Base-by-base conservation (phyloP, 2,888 invertebrate genomes). In the Monoplex corrugatus region DNA sequence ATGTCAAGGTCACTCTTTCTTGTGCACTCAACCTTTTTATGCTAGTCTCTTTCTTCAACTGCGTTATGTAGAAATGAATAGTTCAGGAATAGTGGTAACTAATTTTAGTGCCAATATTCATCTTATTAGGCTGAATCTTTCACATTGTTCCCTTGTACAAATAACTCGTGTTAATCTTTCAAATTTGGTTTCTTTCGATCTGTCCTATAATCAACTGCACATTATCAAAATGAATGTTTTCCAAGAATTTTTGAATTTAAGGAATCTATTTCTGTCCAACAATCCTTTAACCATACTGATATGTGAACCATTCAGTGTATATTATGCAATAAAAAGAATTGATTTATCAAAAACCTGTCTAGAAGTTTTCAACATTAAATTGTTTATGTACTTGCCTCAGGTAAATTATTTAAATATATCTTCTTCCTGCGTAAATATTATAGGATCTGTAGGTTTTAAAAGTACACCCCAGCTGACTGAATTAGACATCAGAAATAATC, bases 1-100 rank as follows among this genome's bases (percentile, higher is more conserved):
- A 6, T 88, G 90, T 44, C 44, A 28, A 35, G 86, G 88, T 32
- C 72, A 80, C 78, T 88, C 83, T 28, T 85, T 86, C 43, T 63
- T 68, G n/a, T 90, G 90, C 32, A 40, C 0, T 5, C 2, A 5
- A 23, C 23, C 38, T 5, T 38, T 78, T 40, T 23, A 6, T 6
- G 8, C 40, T 40, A 6, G 19, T 2, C 23, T 19, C 5, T 78
- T 0, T 23, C 78, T 40, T 40, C 40, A 78, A 40, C 78, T 78
- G 23, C 78, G 78, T 3, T 78, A 40, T 40, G 16, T 78, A 19
- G 78, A 78, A 32, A 40, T 40, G 23, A 40, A 3, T 32, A 23
- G 40, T 19, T 40, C 78, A 5, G 32, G 32, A 16, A 78, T 40
- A 40, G 23, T 23, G 6, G 8, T 40, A 23, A 23, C 38, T 2